Evolutionary conservation across 2,113 vertebrate species (phyloP).

Genomic region (Alectura lathami): DNA sequence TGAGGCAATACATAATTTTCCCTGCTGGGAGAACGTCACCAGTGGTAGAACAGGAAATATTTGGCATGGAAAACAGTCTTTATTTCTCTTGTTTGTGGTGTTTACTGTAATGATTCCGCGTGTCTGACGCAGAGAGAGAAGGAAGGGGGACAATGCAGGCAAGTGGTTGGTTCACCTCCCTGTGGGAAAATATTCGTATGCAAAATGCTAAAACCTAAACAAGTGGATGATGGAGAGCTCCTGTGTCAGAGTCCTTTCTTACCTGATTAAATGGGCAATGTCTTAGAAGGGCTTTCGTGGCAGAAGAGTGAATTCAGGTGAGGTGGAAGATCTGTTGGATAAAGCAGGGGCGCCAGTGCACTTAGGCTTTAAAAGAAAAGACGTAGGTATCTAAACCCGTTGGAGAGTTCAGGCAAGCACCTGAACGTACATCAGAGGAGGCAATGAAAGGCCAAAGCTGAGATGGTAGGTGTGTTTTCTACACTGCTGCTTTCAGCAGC

Average conservation of each 20-base stretch:
- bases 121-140: neutral
- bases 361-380: slow-evolving; percentile 20
- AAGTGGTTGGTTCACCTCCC: neutral
- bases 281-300: neutral
- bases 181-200: neutral
- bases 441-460: neutral
- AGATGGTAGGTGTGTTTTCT: neutral
- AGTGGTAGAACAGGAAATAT: neutral
- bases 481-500: neutral
- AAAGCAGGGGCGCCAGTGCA: neutral
- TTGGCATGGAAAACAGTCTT: neutral
- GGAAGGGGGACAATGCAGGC: neutral
- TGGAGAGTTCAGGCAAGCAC: neutral
- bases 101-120: neutral
- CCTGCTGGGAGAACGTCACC: neutral
- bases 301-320: neutral
- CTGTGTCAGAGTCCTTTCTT: neutral
- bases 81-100: neutral
- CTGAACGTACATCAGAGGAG: neutral
- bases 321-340: neutral
- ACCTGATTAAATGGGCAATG: neutral
- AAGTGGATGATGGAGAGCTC: neutral
- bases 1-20: neutral
- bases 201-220: neutral
- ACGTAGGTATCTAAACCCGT: neutral